Base-by-base conservation (phyloP, 2,113 vertebrate species). In the Anguilla japonica region DNA sequence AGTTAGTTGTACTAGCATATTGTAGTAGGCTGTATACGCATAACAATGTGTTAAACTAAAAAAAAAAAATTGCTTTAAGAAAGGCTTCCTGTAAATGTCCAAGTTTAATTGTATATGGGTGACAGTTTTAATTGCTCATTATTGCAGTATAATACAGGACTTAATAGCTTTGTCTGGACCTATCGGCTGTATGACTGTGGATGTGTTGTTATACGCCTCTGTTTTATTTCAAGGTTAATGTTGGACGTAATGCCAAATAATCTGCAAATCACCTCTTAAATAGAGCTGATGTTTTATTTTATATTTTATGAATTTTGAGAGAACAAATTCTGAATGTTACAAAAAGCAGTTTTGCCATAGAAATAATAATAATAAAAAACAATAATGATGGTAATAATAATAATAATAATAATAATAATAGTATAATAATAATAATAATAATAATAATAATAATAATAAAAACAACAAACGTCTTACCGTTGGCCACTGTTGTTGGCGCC, bases 391-490 rank as follows among this genome's bases (percentile, higher is more conserved):
- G 5, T 89, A 60, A 78, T 86, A 88, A 88, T 82, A 81, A 88
- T 88, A 91, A 39, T 79, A 57, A 29, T 41, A 60, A 57, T 57
- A 83, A 71, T 89, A 60, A 78, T 86, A 88, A 88, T 82, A 81
- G 84, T 87, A 60, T 79, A 67, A 81, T 63, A 88, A 87, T 86
- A 81, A 41, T 87, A 83, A 71, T 89, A 60, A 78, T 86, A 88
- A 88, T 82, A 81, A 88, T 88, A 91, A 39, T 79, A 57, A 43
- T 41, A 60, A 57, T 57, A 41, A 39, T 78, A 43, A 56, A 87
- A 88, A 87, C 83, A 90, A 75, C 83, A 87, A 82, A 79, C 84
- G 18, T 83, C 94, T 95, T 95, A 95, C 93, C 95, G 91, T 95
- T 88, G 88, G 87, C 89, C 46, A 87, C 88, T 88, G 86, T 90